Base-by-base conservation (phyloP, 2,113 vertebrate genomes). In the Cygnus buccinator region DNA sequence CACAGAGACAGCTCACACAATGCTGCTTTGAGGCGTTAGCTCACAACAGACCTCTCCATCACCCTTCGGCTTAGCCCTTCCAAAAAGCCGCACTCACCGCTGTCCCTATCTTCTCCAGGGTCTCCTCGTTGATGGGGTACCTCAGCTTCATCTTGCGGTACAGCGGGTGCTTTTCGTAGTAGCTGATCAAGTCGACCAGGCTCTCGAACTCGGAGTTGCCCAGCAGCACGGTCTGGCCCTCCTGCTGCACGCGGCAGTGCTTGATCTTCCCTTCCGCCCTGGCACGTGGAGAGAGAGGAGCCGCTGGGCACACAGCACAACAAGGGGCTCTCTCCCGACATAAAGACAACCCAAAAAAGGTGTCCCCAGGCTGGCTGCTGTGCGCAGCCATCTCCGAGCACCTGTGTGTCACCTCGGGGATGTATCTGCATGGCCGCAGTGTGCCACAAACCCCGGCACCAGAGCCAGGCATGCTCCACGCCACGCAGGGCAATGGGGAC, bases 211-310 rank as follows among this genome's bases (percentile, higher is more conserved):
- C 99, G 0, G 99, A 99, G 95, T 99, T 99, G 33, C 99, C 99
- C 63, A 99, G 98, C 93, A 99, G 98, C 96, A 99, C 99, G 0
- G 97, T 99, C 97, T 99, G 99, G 68, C 99, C 99, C 92, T 99
- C 99, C 98, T 99, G 99, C 97, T 99, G 99, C 80, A 99, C 99
- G 2, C 99, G 98, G 91, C 99, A 99, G 95, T 99, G 99, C 92
- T 99, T 99, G 97, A 99, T 99, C 98, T 99, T 99, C 55, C 99
- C 99, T 97, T 99, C 99, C 0, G 99, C 99, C 97, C 99, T 99
- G 97, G n/a, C 35, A 76, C 6, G 61, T 46, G 62, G 11, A 48
- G 37, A 43, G 59, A 48, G 63, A 73, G 71, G 37, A 33, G 61
- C 10, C 33, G 13, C 73, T 87, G 48, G 58, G 82, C 8, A 67